phyloP scores from a whole-genome alignment of 2,113 vertebrate genomes.

The Cyprinus carpio region DNA sequence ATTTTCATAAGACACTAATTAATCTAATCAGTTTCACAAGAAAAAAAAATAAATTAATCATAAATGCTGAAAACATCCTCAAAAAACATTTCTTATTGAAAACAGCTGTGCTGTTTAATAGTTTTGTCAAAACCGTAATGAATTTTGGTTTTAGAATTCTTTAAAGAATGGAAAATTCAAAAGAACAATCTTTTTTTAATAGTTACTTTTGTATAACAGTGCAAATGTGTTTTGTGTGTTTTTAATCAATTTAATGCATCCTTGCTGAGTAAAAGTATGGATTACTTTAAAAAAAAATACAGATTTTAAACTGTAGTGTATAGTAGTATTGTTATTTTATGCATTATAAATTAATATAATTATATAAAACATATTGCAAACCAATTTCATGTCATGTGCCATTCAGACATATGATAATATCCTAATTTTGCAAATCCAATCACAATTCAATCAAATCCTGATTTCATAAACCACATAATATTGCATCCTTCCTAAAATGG shows the following conservation, averaged over 20 bases:
- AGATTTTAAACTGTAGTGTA: neutral
- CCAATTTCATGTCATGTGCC: neutral
- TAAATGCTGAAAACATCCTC: no score
- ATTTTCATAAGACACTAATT: neutral
- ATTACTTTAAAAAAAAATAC: neutral
- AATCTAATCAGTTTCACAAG: neutral
- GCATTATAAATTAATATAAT: neutral
- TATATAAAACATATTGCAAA: neutral
- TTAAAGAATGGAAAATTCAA: neutral
- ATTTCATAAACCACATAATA: neutral
- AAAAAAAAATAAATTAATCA: no score
- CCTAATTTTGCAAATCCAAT: neutral
- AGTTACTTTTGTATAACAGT: no score
- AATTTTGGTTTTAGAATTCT: neutral
- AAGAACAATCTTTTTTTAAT: neutral
- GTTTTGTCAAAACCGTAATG: no score
- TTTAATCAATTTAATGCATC: neutral
- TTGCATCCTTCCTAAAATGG: neutral
- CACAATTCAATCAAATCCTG: neutral
- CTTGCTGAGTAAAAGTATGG: neutral
- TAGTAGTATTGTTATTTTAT: neutral
- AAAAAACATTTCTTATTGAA: neutral
- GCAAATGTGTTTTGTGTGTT: no score
- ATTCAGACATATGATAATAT: neutral
- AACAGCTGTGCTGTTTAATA: neutral